Base-by-base conservation (phyloP, 2,797 vertebrate species). In the Chloroceryle amazona region DNA sequence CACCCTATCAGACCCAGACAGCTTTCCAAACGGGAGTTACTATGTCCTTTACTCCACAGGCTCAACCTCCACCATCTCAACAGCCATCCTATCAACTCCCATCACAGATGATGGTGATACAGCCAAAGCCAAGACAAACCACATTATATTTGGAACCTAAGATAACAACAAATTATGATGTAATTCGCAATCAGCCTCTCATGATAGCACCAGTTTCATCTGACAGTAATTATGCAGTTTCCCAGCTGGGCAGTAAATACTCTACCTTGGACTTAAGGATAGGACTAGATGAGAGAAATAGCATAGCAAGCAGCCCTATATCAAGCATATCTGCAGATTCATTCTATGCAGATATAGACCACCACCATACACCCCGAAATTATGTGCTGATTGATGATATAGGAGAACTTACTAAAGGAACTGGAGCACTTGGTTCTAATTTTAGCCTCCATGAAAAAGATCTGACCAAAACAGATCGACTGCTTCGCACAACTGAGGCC, bases 351-450 rank as follows among this genome's bases (percentile, higher is more conserved):
- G 99, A 99, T 95, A 99, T 99, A 86, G 99, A 99, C 81, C 98
- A 97, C 52, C 99, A 99, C 91, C 99, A 99, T 67, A 98, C 99
- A 73, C 86, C 99, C 42, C 98, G 99, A 93, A 99, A 99, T 98
- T 99, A 99, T 86, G 99, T 99, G 72, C 97, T 99, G 67, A 99
- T 99, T 84, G 99, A 99, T 96, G 99, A 99, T 96, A 99, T 99
- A 95, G 99, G 99, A 33, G 99, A 99, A 82, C 99, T 99, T 89
- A 99, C 99, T 78, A 99, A 99, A 97, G 98, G 99, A 49, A 98
- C 99, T 51, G 97, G 98, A 17, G 94, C 99, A 21, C 96, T 99
- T 60, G 97, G 98, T 71, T 99, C 99, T 84, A 99, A 99, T 79
- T 99, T 99, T 97, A 99, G 97, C 80, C 98, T 99, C 33, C 99